A percentile compares a stretch with the other conserved stretches of the same genome.
These are phyloP conservation scores for Phalacrocorax aristotelis DNA, from an alignment of 2,113 vertebrate genomes.

Conservation along the genomic window DNA sequence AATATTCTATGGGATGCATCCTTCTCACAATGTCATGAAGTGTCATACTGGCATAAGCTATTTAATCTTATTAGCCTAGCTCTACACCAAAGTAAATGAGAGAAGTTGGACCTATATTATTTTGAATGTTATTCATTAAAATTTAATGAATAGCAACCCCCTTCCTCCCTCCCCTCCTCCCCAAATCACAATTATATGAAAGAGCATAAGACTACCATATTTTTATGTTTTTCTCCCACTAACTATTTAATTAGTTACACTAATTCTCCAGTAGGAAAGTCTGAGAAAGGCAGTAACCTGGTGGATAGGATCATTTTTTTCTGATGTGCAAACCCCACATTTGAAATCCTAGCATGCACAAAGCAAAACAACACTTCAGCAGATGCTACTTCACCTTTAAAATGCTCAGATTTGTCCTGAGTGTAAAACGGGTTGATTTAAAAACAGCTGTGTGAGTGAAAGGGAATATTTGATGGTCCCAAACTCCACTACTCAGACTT, in stretches of 20 bases:
- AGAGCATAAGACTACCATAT: background rate
- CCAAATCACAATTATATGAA: background rate
- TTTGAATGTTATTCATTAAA: background rate
- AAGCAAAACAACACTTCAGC: background rate
- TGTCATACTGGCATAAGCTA: background rate
- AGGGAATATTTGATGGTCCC: background rate
- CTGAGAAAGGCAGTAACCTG: background rate
- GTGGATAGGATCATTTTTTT: background rate
- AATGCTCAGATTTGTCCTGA: background rate
- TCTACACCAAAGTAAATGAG: background rate
- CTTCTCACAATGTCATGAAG: background rate
- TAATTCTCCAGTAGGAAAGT: background rate
- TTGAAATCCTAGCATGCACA: background rate
- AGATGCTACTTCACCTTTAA: background rate
- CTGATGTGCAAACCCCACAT: background rate
- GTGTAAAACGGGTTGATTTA: background rate
- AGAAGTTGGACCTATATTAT: background rate
- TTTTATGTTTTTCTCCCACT: background rate
- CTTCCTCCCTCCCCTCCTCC: background rate
- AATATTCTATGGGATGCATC: background rate
- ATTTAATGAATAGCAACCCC: background rate
- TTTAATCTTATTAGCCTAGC: background rate
- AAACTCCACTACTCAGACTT: background rate
- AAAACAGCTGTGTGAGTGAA: background rate
- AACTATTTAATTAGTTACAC: background rate